These are phyloP conservation scores for Merops nubicus DNA, from an alignment of 2,113 vertebrate genomes.

Conservation along the genomic window DNA sequence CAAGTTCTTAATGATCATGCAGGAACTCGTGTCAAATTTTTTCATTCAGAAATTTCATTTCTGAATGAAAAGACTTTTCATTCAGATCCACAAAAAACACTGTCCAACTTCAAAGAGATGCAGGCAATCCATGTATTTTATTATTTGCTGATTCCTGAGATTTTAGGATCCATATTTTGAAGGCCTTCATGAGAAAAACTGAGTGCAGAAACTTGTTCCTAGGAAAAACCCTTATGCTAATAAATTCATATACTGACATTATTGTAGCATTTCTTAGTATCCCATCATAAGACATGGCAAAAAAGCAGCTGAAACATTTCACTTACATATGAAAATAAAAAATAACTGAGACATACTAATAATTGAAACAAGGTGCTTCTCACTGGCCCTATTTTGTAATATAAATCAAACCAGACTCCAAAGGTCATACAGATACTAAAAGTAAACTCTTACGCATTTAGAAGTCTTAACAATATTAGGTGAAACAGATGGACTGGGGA, in stretches of 20 bases:
- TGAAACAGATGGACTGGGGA: background rate
- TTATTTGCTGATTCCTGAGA: background rate
- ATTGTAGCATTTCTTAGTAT: background rate
- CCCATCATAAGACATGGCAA: background rate
- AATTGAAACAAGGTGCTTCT: background rate
- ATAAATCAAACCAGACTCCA: background rate
- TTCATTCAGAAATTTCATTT: too few relatives aligned
- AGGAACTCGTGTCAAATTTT: too few relatives aligned
- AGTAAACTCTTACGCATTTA: background rate
- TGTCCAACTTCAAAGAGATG: background rate
- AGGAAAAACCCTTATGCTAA: background rate
- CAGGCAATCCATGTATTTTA: background rate
- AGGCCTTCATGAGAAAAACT: background rate
- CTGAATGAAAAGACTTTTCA: too few relatives aligned
- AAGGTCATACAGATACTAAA: background rate
- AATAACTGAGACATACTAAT: background rate
- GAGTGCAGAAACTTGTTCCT: background rate
- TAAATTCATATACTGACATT: background rate
- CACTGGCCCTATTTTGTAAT: background rate
- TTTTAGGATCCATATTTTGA: background rate
- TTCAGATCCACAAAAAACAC: background rate
- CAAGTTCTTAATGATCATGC: too few relatives aligned
- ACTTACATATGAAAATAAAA: background rate
- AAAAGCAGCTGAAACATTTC: background rate
- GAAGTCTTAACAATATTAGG: background rate